phyloP scores from a whole-genome alignment of 2,113 vertebrate genomes.

The Abramis brama region DNA sequence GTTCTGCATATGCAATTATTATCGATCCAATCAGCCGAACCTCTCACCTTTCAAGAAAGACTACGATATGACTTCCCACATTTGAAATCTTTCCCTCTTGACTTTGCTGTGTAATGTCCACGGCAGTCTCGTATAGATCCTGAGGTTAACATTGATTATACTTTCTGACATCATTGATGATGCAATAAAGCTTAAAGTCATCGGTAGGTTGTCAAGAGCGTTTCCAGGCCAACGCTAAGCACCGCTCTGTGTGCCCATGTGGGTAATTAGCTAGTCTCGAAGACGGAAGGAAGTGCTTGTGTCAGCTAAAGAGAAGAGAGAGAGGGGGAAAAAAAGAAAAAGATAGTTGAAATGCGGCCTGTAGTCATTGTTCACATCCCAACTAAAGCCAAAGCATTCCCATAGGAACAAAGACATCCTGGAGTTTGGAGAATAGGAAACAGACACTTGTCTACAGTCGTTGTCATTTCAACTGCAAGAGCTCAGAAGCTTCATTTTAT shows the following conservation, averaged over 20 bases:
- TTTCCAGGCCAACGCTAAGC: slow-evolving; percentile 8
- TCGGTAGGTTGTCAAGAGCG: neutral
- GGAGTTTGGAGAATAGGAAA: slow-evolving; percentile 2
- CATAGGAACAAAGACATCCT: neutral
- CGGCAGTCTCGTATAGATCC: neutral
- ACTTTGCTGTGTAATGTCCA: neutral
- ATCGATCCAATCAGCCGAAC: neutral
- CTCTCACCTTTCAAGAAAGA: neutral
- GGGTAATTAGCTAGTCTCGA: slow-evolving; percentile 27
- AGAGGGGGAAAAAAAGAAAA: neutral
- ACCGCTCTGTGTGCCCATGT: neutral
- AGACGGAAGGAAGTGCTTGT: slow-evolving; percentile 27
- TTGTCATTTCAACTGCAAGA: neutral
- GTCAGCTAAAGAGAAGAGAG: slow-evolving; percentile 33
- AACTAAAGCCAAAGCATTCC: neutral
- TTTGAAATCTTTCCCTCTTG: neutral
- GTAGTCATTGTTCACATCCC: slow-evolving; percentile 16
- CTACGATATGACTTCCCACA: neutral
- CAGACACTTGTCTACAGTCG: neutral
- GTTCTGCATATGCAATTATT: no score
- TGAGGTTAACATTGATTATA: neutral
- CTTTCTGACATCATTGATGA: slow-evolving; percentile 23
- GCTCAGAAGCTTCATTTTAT: neutral
- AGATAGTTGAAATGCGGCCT: neutral
- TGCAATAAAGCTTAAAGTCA: slow-evolving; percentile 23